Base-by-base conservation (phyloP, 2,113 vertebrate genomes). In the Cisticola juncidis region DNA sequence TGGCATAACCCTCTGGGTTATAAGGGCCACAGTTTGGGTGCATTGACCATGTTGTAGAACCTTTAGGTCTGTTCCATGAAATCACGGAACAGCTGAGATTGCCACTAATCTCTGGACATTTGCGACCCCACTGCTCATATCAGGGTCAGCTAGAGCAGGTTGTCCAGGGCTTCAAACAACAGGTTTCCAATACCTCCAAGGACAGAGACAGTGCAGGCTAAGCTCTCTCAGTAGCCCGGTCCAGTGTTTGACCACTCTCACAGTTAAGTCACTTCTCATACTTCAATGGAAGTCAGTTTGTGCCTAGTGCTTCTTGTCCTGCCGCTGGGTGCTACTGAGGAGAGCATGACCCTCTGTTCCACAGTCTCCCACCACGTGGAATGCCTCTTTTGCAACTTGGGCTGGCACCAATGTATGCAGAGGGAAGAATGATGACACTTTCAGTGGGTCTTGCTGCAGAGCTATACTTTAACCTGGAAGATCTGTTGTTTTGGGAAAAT, bases 291-390 rank as follows among this genome's bases (percentile, higher is more conserved):
- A 40, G 35, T 74, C 44, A 14, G 1, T 57, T 66, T 66, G 2
- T n/a, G 14, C n/a, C 26, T 57, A 71, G 38, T 26, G 24, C 6
- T 68, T 50, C n/a, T 62, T 42, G 7, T 66, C 48, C 36, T 71
- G 20, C 8, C 4, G 2, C 20, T 64, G 56, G 24, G 17, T 5
- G 4, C 3, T 26, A 9, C 21, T 24, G 25, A 48, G 35, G 12
- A 62, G 19, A 73, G 25, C 16, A 6, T 70, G 11, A 28, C 10
- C 20, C 12, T 40, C 12, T 70, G 35, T 56, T 79, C 47, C 56
- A 28, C 11, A 56, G 3, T 1, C 9, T 90, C 9, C 24, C 35
- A 54, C 29, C 21, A 18, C 0, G 0, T 42, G n/a, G 9, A 36
- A 36, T 22, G 3, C 4, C 44, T 64, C 31, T 42, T 65, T 57